These are phyloP conservation scores for Allygus modestus DNA, from an alignment of 2,888 invertebrate species.

Conservation along the genomic window DNA sequence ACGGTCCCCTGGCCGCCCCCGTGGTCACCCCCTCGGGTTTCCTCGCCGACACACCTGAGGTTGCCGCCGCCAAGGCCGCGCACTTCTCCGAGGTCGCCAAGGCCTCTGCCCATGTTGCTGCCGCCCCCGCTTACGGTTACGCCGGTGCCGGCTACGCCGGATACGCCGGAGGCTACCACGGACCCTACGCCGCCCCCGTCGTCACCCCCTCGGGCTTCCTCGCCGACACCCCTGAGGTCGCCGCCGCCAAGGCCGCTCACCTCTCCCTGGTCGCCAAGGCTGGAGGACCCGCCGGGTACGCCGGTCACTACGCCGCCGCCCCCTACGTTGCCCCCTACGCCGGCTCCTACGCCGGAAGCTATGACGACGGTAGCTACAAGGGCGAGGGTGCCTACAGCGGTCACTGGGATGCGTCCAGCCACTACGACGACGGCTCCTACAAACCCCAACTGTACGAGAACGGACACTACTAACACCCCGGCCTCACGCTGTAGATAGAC, in stretches of 20 bases:
- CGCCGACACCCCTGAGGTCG: conserved; percentile 64
- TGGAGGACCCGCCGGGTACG: conserved; percentile 31
- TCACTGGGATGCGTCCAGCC: conserved; percentile 42
- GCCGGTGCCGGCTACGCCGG: conserved; percentile 55
- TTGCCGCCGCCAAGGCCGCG: conserved; percentile 72
- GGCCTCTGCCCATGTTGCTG: conserved; percentile 63
- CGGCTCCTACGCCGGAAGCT: conserved; percentile 10
- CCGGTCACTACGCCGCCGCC: conserved; percentile 40
- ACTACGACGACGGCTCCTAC: conserved; percentile 61
- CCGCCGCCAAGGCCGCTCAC: conserved; percentile 60
- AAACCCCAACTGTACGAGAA: conserved; percentile 61
- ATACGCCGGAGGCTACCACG: conserved; percentile 54
- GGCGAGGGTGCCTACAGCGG: conserved; percentile 8
- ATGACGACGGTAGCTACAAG: conserved; percentile 45
- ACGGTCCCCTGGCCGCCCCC: conserved; percentile 65
- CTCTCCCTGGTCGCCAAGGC: conserved; percentile 37
- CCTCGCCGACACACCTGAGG: conserved; percentile 71
- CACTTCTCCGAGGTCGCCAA: conserved; percentile 74
- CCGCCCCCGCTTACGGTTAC: conserved; percentile 54
- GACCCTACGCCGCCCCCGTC: conserved; percentile 50
- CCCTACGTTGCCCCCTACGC: conserved; percentile 32
- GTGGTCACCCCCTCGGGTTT: conserved; percentile 60
- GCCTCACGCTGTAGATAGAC: conserved; percentile 43
- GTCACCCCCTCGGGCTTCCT: conserved; percentile 60
- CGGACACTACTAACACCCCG: conserved; percentile 48